Percentiles rank a stretch among this genome's conserved stretches.
phyloP scores from a whole-genome alignment of 2,113 vertebrate genomes.

The Campylorhamphus procurvoides region DNA sequence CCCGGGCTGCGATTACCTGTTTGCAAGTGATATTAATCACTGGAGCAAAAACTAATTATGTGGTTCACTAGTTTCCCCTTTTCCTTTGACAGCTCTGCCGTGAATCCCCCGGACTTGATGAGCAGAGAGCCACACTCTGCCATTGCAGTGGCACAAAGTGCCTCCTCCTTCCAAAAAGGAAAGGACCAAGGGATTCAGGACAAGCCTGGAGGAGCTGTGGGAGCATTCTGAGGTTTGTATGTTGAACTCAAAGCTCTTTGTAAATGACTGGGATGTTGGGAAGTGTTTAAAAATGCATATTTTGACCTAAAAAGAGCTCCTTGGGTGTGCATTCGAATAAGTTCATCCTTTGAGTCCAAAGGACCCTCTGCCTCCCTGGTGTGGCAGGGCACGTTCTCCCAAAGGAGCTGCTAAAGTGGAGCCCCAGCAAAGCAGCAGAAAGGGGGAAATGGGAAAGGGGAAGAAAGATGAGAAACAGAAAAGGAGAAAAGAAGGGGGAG shows the following conservation, averaged over 20 bases:
- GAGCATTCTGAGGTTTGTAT: neutral
- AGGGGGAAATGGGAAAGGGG: neutral
- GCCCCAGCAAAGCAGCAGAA: neutral
- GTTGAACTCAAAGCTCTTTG: neutral
- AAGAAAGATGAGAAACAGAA: rapidly evolving
- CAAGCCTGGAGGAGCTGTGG: neutral
- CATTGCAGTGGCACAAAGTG: neutral
- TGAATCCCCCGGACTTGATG: neutral
- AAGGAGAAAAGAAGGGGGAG: rapidly evolving
- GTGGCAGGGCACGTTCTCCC: neutral
- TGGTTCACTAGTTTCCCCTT: constrained; percentile 33
- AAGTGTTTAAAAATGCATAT: neutral
- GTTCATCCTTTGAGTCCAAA: neutral
- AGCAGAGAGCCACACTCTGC: neutral
- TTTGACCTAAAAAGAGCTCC: neutral
- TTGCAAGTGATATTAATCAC: constrained; percentile 50
- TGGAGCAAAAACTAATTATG: constrained; percentile 65
- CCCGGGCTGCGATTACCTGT: constrained; percentile 31
- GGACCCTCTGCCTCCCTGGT: neutral
- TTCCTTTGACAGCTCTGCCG: neutral
- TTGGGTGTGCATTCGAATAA: neutral
- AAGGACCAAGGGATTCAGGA: neutral
- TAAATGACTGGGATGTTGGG: neutral
- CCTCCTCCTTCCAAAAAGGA: neutral
- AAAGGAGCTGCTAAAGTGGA: neutral